Base-by-base conservation (phyloP, 2,113 vertebrate species). In the Hypomesus transpacificus region DNA sequence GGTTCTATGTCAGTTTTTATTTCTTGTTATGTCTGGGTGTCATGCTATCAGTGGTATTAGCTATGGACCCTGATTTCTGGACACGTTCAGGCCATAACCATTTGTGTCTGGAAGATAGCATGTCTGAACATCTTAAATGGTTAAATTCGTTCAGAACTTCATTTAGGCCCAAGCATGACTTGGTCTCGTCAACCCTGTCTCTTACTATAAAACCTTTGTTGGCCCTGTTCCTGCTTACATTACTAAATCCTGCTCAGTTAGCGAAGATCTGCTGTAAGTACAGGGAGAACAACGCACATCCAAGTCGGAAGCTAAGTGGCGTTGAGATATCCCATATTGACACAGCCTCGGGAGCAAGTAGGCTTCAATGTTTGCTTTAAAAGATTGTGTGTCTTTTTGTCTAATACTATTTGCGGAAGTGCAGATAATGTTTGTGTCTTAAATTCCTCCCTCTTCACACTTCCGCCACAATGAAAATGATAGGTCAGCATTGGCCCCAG, bases 331-430 rank as follows among this genome's bases (percentile, higher is more conserved):
- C 14, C 28, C 52, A 14, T 88, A 85, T 88, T 89, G 86, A 88
- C 86, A 66, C 73, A 83, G 54, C 78, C 77, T 26, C 67, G 75
- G 79, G 79, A 78, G 80, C 81, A 81, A 88, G 82, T 77, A 79
- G 78, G 78, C 69, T 85, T 50, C 53, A 76, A 76, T 88, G 88
- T 90, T 89, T 90, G 86, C 80, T 76, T 77, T 85, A 59, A 80
- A 60, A 86, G 89, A 89, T 89, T 85, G 84, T 74, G 52, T 76
- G 85, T 83, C 87, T 88, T 86, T 84, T 46, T 46, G 39, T 46
- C 39, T 46, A 46, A 46, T 46, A 46, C 39, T 46, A 11, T 46
- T 46, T 46, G 39, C 39, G 9, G 39, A 46, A 46, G 39, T 46
- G 39, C 39, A 46, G 39, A 46, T 46, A 9, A 46, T 46, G 39